Evolutionary conservation across 2,113 vertebrate genomes (phyloP).

Genomic region (Rhynchomys soricoides): DNA sequence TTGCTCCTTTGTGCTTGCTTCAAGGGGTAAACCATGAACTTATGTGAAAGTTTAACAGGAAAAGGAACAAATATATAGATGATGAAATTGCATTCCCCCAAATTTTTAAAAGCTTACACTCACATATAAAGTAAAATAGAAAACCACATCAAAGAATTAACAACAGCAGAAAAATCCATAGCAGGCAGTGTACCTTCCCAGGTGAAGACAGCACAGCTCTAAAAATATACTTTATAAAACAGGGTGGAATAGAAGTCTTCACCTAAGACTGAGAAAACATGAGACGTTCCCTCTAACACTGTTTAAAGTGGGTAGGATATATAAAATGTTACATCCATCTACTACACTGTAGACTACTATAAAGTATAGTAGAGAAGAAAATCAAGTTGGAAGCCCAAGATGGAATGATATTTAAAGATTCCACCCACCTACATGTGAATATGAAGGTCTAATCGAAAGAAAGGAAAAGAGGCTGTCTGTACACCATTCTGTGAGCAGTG

Average conservation of each 20-base stretch:
- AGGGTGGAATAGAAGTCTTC: not conserved
- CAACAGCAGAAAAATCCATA: not conserved
- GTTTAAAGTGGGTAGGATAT: not conserved
- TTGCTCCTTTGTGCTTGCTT: not conserved
- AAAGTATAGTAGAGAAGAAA: not conserved
- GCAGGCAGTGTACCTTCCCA: not conserved
- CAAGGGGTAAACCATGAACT: constrained; percentile 19
- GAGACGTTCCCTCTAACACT: not conserved
- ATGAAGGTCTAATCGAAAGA: not conserved
- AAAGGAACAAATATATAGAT: constrained; percentile 26
- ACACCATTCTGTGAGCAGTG: not conserved
- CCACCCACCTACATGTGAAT: too few relatives aligned
- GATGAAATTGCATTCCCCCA: not conserved
- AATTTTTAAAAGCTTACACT: constrained; percentile 32
- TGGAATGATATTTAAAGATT: not conserved
- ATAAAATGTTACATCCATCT: not conserved
- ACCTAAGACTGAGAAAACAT: not conserved
- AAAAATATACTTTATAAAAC: not conserved
- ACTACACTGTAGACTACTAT: not conserved
- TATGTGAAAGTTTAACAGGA: not conserved
- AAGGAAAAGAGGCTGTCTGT: not conserved
- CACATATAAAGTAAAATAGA: not conserved
- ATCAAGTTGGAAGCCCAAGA: not conserved
- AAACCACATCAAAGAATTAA: constrained; percentile 1
- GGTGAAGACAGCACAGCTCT: not conserved